Evolutionary conservation across 1,140 invertebrate species (phyloP), one percentile per base, ranked within the genome.

Genomic region (Lasioglossum baleicum): DNA sequence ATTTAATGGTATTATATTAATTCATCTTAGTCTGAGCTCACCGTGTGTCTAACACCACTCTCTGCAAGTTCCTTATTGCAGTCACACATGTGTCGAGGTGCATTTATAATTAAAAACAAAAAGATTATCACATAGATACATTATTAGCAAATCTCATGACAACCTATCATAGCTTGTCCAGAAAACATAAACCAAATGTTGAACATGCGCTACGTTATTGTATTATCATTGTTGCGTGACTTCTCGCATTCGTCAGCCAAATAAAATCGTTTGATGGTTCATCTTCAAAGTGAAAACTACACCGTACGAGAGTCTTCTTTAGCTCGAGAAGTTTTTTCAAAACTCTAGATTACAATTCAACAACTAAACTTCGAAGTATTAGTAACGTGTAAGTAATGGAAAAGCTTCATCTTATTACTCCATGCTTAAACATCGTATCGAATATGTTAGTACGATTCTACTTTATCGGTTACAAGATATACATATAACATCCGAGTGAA

Each of bases 61-160:
- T 56, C 58, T 77, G 74, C 74, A 88, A 84, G 81, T 87, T 80
- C 76, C 80, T 88, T 80, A 71, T 72, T 75, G 74, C 74, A 83
- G 75, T 86, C 77, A 86, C 84, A 86, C 77, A 83, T 86, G 67
- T 83, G 81, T 81, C 76, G 66, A 86, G 85, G 66, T 85, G 78
- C 58, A 85, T 68, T 83, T 78, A 67, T 68, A 82, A 75, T 82
- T 72, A 75, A 69, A 44, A 56, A 3, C 73, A 20, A 78, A 61
- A 44, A 40, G 67, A 69, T 69, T 56, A 74, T 77, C 67, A 58
- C 65, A 48, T 11, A 66, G 69, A 44, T 35, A 56, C n/a, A 20
- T 81, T 51, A 31, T 31, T 53, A 63, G 58, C 26, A 67, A 56
- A 66, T 72, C 17, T 72, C 17, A 15, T 79, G 48, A 71, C 44